A percentile compares a stretch with the other conserved stretches of the same genome.
These are phyloP conservation scores for Bothrops jararaca DNA, from an alignment of 2,113 vertebrate species.

Conservation along the genomic window DNA sequence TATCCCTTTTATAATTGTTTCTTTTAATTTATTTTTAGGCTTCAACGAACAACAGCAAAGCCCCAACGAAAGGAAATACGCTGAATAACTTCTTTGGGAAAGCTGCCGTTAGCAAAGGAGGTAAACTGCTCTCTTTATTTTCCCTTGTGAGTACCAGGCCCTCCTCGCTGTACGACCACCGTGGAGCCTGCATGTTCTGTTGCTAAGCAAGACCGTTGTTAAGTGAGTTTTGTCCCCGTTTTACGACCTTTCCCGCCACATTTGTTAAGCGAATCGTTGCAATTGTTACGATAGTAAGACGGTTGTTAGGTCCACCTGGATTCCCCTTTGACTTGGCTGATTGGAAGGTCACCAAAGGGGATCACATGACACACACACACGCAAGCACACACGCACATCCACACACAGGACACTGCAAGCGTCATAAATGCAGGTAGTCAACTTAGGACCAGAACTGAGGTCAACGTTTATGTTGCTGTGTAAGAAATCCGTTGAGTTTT, in stretches of 20 bases:
- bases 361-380: too few relatives aligned
- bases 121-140: not conserved
- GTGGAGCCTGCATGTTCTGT: rapidly evolving
- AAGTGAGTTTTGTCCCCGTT: not conserved
- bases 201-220: not conserved
- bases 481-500: too few relatives aligned
- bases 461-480: too few relatives aligned
- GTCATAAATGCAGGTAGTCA: too few relatives aligned
- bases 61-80: slow-evolving; percentile 68
- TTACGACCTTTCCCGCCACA: not conserved
- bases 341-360: too few relatives aligned
- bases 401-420: too few relatives aligned
- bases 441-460: too few relatives aligned
- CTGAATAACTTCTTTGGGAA: slow-evolving; percentile 89
- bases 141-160: not conserved
- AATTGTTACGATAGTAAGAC: not conserved
- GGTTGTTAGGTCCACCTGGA: too few relatives aligned
- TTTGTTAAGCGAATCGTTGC: not conserved
- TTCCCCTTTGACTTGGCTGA: not conserved
- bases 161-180: not conserved
- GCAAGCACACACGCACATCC: too few relatives aligned
- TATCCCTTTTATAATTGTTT: slow-evolving; percentile 23
- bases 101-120: slow-evolving; percentile 82
- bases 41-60: slow-evolving; percentile 77
- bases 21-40: slow-evolving; percentile 69